Evolutionary conservation across 2,888 invertebrate species (phyloP).

Genomic region (Pyrrhia umbra): DNA sequence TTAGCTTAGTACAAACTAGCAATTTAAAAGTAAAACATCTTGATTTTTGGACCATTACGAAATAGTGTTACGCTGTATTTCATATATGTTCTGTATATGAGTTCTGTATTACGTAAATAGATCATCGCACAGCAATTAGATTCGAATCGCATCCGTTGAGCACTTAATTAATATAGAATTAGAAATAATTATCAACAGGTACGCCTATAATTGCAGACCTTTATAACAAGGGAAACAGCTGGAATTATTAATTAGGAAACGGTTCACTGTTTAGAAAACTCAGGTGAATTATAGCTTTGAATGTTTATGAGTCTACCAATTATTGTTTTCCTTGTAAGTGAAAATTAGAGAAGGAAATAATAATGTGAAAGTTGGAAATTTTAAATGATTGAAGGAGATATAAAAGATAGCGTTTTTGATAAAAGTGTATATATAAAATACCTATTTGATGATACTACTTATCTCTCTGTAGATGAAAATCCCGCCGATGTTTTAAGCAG

Average conservation of each 20-base stretch:
- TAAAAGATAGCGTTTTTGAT: not conserved
- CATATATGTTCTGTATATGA: conserved; percentile 30
- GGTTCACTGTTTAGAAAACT: conserved; percentile 41
- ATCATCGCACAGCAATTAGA: conserved; percentile 59
- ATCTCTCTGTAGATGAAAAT: not conserved
- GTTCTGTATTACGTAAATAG: conserved; percentile 44
- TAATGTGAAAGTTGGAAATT: not conserved
- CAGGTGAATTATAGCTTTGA: conserved; percentile 13
- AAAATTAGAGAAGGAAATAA: conserved; percentile 7
- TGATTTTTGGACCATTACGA: conserved; percentile 48
- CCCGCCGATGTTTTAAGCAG: not conserved
- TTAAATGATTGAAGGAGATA: not conserved
- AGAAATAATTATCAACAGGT: conserved; percentile 41
- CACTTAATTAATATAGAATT: conserved; percentile 62
- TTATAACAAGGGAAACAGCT: conserved; percentile 37
- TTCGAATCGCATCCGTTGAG: conserved; percentile 66
- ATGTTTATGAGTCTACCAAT: conserved; percentile 22
- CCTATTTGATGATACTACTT: not conserved
- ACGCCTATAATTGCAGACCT: conserved; percentile 29
- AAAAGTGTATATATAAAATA: not conserved
- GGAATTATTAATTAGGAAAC: conserved; percentile 39
- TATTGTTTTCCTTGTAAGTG: conserved; percentile 43
- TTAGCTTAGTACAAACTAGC: conserved; percentile 32
- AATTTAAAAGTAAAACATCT: conserved; percentile 34
- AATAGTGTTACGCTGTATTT: conserved; percentile 46